Percentiles rank a stretch among this genome's conserved stretches.
phyloP scores from a whole-genome alignment of 2,113 vertebrate genomes.

The Notiomystis cincta region DNA sequence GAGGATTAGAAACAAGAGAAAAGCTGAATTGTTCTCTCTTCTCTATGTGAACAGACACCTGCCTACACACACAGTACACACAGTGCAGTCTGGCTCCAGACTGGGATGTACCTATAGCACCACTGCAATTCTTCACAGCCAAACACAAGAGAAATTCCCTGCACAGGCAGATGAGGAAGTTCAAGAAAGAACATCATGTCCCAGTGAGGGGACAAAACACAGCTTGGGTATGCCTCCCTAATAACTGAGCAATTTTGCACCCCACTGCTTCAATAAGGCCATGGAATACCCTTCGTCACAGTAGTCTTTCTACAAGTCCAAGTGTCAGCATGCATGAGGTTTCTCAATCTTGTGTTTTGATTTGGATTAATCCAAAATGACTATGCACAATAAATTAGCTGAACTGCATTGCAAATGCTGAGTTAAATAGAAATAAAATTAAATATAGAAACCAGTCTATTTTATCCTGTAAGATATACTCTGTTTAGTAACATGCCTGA shows the following conservation, averaged over 20 bases:
- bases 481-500: neutral
- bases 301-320: neutral
- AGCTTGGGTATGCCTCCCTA: neutral
- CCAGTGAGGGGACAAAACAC: neutral
- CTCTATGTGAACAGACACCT: neutral
- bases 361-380: neutral
- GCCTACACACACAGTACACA: neutral
- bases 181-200: neutral
- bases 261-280: neutral
- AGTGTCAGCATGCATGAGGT: neutral
- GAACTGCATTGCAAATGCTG: neutral
- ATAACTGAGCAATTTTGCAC: neutral
- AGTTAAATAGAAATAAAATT: neutral
- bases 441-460: neutral
- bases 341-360: neutral
- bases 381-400: neutral
- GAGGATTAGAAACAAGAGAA: neutral
- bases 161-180: neutral
- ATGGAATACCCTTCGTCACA: neutral
- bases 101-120: rapidly evolving
- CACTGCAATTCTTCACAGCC: neutral
- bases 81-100: neutral
- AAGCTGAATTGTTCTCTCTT: neutral
- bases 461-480: neutral
- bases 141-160: neutral